Conservation (phyloP, 2,888 invertebrate genomes). For the Melikaiella ostensackeni region DNA sequence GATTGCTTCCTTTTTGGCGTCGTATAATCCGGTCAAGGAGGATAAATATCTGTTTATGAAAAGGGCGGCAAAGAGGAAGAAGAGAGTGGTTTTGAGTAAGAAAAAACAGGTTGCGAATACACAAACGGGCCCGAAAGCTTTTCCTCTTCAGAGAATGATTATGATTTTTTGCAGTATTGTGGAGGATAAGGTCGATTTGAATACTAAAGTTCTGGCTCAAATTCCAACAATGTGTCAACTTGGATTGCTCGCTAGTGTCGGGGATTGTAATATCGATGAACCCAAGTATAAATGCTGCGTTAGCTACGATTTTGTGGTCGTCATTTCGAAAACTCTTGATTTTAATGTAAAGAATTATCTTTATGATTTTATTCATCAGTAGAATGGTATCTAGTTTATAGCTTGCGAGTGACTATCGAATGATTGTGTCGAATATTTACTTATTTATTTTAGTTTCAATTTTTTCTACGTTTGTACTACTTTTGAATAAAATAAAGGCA, state of each 20-base stretch:
- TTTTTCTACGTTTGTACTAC: conserved; percentile 9
- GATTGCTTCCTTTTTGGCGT: conserved; percentile 94
- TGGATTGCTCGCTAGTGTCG: conserved; percentile 85
- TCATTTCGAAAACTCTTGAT: conserved; percentile 87
- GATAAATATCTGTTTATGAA: conserved; percentile 93
- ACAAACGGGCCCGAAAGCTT: conserved; percentile 89
- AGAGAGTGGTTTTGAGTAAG: conserved; percentile 74
- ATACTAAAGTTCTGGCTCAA: conserved; percentile 92
- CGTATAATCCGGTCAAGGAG: conserved; percentile 93
- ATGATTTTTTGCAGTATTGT: conserved; percentile 95
- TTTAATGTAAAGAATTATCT: conserved; percentile 88
- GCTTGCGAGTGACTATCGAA: background rate
- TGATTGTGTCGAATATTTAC: conserved; percentile 2
- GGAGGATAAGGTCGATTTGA: conserved; percentile 90
- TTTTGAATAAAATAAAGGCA: background rate
- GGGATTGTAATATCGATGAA: conserved; percentile 86
- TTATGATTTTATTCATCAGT: conserved; percentile 81
- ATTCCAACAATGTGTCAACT: conserved; percentile 92
- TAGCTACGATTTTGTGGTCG: conserved; percentile 87
- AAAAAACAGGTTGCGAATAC: conserved; percentile 79
- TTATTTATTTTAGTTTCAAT: background rate
- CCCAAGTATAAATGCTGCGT: conserved; percentile 93
- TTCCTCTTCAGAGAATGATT: conserved; percentile 88
- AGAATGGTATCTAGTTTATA: background rate
- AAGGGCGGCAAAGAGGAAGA: conserved; percentile 85